Evolutionary conservation across 2,797 vertebrate genomes (phyloP).

Genomic region (Neopelma chrysocephalum): DNA sequence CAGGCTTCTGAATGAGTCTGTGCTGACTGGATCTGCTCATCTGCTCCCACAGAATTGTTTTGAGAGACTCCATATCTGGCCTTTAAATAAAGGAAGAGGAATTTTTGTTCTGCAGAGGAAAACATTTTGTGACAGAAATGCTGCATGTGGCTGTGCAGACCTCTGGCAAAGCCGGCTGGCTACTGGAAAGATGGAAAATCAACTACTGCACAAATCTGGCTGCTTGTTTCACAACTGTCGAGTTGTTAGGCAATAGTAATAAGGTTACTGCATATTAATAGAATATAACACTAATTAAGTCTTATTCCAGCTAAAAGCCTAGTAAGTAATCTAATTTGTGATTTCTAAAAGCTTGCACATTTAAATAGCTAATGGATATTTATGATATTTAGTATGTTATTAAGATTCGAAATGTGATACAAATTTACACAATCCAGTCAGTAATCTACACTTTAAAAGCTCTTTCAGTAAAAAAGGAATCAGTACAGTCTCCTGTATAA

Average conservation of each 20-base stretch:
- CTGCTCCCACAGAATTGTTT: neutral
- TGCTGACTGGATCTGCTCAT: neutral
- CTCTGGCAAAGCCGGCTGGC: slow-evolving; percentile 19
- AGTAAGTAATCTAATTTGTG: neutral
- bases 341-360: neutral
- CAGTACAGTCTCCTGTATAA: neutral
- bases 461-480: neutral
- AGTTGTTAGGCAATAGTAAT: neutral
- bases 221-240: neutral
- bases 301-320: neutral
- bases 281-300: neutral
- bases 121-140: neutral
- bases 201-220: neutral
- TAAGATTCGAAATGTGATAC: neutral
- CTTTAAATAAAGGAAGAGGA: neutral
- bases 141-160: neutral
- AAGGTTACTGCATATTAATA: slow-evolving; percentile 5
- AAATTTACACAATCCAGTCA: neutral
- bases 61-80: neutral
- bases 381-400: neutral
- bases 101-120: neutral
- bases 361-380: neutral
- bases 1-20: neutral
- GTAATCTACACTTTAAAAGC: neutral
- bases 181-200: slow-evolving; percentile 13